Conservation (phyloP, 2,888 invertebrate genomes). For the Yponomeuta plumbellus region DNA sequence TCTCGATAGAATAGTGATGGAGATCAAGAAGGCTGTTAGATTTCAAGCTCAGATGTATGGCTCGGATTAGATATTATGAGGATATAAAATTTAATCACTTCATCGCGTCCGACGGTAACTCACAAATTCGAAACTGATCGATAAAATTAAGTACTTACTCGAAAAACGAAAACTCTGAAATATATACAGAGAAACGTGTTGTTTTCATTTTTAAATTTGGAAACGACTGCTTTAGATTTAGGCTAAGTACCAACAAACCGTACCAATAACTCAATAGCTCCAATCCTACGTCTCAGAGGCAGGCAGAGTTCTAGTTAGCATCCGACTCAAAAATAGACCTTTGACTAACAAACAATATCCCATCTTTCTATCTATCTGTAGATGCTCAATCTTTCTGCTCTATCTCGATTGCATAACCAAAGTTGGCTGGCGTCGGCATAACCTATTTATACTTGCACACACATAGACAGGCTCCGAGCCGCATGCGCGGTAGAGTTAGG, state of each 20-base stretch:
- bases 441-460: constrained; percentile 37
- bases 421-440: constrained; percentile 43
- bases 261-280: background rate
- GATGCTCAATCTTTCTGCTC: constrained; percentile 33
- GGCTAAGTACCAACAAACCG: background rate
- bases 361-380: background rate
- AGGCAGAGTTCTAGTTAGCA: background rate
- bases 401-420: constrained; percentile 61
- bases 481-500: constrained; percentile 3
- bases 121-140: background rate
- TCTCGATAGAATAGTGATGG: background rate
- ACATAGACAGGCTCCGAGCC: constrained; percentile 16
- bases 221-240: background rate
- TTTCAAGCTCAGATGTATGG: background rate
- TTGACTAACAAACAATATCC: constrained; percentile 2
- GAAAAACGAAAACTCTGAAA: background rate
- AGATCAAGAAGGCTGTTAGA: background rate
- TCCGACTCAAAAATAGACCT: background rate
- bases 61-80: background rate
- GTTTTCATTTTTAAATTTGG: background rate
- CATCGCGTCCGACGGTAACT: background rate
- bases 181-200: background rate
- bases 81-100: background rate
- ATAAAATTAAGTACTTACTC: background rate
- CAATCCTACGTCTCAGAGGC: background rate